A percentile compares a stretch with the other conserved stretches of the same genome.
These are phyloP conservation scores for Crocallis elinguaria DNA, from an alignment of 2,888 invertebrate genomes.

Conservation along the genomic window DNA sequence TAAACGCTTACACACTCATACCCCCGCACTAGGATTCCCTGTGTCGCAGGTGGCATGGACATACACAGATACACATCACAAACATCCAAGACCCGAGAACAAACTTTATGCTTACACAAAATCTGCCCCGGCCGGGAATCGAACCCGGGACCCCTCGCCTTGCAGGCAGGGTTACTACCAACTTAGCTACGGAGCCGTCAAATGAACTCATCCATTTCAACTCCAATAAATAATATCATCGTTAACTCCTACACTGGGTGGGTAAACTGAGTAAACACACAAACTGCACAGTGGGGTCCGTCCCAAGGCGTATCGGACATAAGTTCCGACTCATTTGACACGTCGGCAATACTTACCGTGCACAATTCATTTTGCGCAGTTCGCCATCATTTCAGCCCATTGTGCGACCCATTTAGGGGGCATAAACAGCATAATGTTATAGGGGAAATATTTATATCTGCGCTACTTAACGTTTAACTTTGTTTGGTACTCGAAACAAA, in stretches of 20 bases:
- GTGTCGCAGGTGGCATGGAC: no score
- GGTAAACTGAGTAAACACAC: slow-evolving; percentile 48
- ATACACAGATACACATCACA: no score
- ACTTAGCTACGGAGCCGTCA: no score
- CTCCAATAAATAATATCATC: slow-evolving; percentile 44
- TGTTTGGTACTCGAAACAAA: slow-evolving; percentile 57
- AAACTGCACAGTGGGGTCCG: slow-evolving; percentile 49
- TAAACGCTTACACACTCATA: no score
- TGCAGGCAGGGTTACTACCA: no score
- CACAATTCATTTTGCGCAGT: slow-evolving; percentile 58
- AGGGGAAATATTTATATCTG: slow-evolving; percentile 32
- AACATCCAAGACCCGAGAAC: no score
- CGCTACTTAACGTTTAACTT: slow-evolving; percentile 47
- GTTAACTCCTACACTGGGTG: slow-evolving; percentile 45
- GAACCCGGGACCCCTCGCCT: no score
- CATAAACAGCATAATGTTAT: slow-evolving; percentile 31
- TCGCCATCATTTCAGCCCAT: slow-evolving; percentile 49
- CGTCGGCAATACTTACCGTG: slow-evolving; percentile 41
- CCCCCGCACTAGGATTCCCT: no score
- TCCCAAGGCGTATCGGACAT: slow-evolving; percentile 40
- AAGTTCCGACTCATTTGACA: slow-evolving; percentile 69
- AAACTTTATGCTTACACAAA: no score
- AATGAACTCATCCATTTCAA: slow-evolving; percentile 33
- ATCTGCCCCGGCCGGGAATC: no score
- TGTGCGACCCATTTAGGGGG: slow-evolving; percentile 57